Base-by-base conservation (phyloP, 2,888 invertebrate species). In the Dryobotodes eremita region DNA sequence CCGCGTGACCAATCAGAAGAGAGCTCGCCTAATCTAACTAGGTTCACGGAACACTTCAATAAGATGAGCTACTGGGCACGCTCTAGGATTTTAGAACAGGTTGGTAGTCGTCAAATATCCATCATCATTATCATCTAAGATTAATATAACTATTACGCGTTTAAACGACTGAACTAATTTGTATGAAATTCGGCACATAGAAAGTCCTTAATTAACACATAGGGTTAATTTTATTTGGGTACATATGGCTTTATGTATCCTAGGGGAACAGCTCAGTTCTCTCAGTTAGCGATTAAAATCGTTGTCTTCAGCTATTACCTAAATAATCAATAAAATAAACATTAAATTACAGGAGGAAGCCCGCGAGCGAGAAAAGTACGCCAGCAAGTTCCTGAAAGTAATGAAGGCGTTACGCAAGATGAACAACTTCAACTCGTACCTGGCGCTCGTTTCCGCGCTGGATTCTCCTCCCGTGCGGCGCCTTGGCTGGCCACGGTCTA, bases 41-140 rank as follows among this genome's bases (percentile, higher is more conserved):
- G 98, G 88, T 99, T 99, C 94, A 99, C 99, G 0, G 99, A 99
- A 94, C 99, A 99, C 96, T 99, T 99, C 95, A 99, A 99, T 94
- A 99, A 99, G 97, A 99, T 99, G 99, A 99, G 99, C 79, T 99
- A 99, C 93, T 99, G 99, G 99, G 99, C 99, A 64, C 97, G 99
- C 76, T 99, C 99, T 6, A 97, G 98, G 93, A 99, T 99, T 91
- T 96, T 99, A 74, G 98, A 99, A 89, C 98, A 99, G 93, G 96
- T 95, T 46, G n/a, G 85, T 71, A 65, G 20, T 55, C 6, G 6
- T 36, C 2, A 36, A 53, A 13, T 20, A 55, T 55, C 48, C 5
- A 76, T n/a, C n/a, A n/a, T n/a, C n/a, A n/a, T n/a, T n/a, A 15
- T 7, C 59, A 59, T 59, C 59, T 0, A 59, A 26, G 15, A 59